Percentiles rank a stretch among this genome's conserved stretches.
Conservation (phyloP, 2,797 vertebrate species). For the Heteromormyrus szaboi region DNA sequence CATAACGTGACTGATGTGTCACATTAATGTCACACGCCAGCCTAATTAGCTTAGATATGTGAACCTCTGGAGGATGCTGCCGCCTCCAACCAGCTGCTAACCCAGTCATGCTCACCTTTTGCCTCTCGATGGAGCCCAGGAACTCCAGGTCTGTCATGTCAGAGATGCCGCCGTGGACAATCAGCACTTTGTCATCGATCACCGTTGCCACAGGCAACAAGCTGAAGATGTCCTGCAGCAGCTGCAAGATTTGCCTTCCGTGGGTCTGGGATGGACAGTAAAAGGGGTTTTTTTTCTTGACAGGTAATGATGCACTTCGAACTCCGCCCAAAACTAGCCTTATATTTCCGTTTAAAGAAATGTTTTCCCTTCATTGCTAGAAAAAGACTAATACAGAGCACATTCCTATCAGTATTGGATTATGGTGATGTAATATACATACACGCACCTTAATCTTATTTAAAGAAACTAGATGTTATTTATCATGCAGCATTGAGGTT, state of each 20-base stretch:
- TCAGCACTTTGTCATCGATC: conserved; percentile 83
- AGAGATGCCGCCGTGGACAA: conserved; percentile 90
- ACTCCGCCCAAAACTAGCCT: too few relatives aligned
- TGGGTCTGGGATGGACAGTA: conserved; percentile 59
- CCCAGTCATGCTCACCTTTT: conserved; percentile 66
- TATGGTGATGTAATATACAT: too few relatives aligned
- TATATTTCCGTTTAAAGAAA: too few relatives aligned
- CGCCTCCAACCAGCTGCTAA: background rate
- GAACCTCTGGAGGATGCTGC: background rate
- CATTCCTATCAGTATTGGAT: too few relatives aligned
- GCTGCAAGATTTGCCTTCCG: conserved; percentile 70
- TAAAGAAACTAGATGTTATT: too few relatives aligned
- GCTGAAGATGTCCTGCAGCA: conserved; percentile 83
- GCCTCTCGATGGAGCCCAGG: conserved; percentile 71
- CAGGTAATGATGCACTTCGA: background rate
- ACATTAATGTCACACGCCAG: background rate
- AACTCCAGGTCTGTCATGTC: conserved; percentile 82
- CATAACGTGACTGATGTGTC: background rate
- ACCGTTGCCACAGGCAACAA: conserved; percentile 85
- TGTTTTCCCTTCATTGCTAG: too few relatives aligned
- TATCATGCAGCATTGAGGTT: too few relatives aligned
- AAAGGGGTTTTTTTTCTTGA: background rate
- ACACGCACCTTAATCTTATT: too few relatives aligned
- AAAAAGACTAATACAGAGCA: too few relatives aligned
- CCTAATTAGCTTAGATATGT: background rate